These are phyloP conservation scores for Hyposmocoma kahamanoa DNA, from an alignment of 1,140 invertebrate genomes.

Conservation along the genomic window DNA sequence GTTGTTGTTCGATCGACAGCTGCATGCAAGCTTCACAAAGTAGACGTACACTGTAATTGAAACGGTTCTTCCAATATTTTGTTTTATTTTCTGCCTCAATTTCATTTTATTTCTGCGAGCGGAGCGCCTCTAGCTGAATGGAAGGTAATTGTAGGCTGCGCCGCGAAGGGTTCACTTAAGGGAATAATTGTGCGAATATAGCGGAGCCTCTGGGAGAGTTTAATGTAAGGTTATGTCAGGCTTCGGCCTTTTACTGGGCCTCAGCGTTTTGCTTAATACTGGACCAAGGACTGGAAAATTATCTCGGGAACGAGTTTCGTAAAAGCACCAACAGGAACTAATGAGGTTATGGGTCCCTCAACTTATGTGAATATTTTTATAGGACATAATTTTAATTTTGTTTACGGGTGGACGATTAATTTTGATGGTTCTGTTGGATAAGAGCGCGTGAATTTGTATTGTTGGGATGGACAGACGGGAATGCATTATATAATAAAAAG, in stretches of 20 bases:
- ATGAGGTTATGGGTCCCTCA: conserved; percentile 55
- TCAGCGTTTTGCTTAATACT: conserved; percentile 48
- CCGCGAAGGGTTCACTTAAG: conserved; percentile 58
- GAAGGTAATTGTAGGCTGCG: conserved; percentile 64
- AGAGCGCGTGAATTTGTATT: conserved; percentile 3
- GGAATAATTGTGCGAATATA: conserved; percentile 67
- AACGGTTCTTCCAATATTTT: conserved; percentile 50
- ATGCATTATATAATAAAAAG: neutral
- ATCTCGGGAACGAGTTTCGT: conserved; percentile 62
- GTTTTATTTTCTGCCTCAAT: conserved; percentile 55
- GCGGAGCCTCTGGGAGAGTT: conserved; percentile 55
- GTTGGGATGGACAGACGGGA: conserved; percentile 9
- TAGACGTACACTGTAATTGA: conserved; percentile 40
- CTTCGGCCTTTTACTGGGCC: conserved; percentile 45
- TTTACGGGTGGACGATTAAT: conserved; percentile 41
- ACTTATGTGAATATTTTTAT: conserved; percentile 56
- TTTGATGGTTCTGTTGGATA: conserved; percentile 40
- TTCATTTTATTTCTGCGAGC: conserved; percentile 56
- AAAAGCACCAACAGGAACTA: conserved; percentile 62
- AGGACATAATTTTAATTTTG: conserved; percentile 58
- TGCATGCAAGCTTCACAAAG: conserved; percentile 24
- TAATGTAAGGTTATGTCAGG: conserved; percentile 62
- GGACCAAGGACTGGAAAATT: conserved; percentile 66
- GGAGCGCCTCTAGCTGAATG: conserved; percentile 53
- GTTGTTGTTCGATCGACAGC: too few species aligned